Conservation (phyloP, 2,888 invertebrate genomes). For the Agrenia bidenticulata region DNA sequence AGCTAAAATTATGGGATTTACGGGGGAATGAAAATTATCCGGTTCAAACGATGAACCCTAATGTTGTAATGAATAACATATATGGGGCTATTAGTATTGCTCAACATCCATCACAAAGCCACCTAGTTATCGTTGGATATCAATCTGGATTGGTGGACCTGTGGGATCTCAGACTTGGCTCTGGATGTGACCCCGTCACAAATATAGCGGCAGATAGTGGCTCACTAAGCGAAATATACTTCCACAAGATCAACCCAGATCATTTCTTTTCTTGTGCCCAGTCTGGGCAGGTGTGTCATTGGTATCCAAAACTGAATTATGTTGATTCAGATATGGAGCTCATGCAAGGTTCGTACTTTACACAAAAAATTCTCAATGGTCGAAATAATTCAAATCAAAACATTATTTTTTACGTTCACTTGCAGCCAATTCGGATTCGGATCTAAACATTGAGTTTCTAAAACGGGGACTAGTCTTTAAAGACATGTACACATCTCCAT, state of each 20-base stretch:
- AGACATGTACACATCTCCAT: conserved; percentile 43
- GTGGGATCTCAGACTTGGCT: conserved; percentile 46
- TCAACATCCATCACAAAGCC: conserved; percentile 49
- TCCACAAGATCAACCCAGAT: conserved; percentile 50
- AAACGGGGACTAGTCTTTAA: conserved; percentile 43
- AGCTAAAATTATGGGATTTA: conserved; percentile 51
- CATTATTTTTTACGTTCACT: not conserved
- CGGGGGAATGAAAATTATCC: conserved; percentile 29
- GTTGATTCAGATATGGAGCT: too few species aligned
- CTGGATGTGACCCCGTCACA: conserved; percentile 45
- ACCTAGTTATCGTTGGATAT: conserved; percentile 48
- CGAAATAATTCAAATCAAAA: not conserved
- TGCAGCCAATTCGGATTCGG: conserved; percentile 7
- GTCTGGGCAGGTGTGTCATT: conserved; percentile 45
- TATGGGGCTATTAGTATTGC: conserved; percentile 48
- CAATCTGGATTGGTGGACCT: conserved; percentile 50
- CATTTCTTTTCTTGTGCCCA: conserved; percentile 50
- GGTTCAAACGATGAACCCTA: conserved; percentile 40
- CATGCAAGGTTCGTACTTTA: conserved; percentile 5
- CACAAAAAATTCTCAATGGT: not conserved
- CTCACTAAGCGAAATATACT: conserved; percentile 47
- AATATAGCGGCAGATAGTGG: conserved; percentile 46
- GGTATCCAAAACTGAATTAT: conserved; percentile 43
- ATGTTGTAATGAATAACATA: conserved; percentile 44
- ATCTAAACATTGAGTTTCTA: conserved; percentile 50